Evolutionary conservation across 2,888 invertebrate genomes (phyloP), one percentile per base, ranked within the genome.

Genomic region (Stenurella melanura): DNA sequence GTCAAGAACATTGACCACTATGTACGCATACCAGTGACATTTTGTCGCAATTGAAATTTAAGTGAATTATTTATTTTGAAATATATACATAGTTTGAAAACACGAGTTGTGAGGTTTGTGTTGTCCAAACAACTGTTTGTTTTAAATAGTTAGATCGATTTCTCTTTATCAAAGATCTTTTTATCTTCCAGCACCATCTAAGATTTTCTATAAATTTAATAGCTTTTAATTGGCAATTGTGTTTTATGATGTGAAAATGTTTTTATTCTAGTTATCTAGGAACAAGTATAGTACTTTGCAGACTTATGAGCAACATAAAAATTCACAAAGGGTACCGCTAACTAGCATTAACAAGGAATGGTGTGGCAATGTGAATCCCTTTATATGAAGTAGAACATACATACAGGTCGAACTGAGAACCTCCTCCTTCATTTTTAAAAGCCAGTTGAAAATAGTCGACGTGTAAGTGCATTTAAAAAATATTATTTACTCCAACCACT

Each of bases 201-300:
- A 50, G 50, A 50, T 50, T 50, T 50, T 50, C n/a, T 50, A 50
- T n/a, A 50, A 50, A 50, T n/a, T 15, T 50, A n/a, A 50, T 50
- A 6, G 50, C 15, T 50, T 50, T 50, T 50, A 42, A 34, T 34
- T 34, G 42, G 42, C 12, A 50, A 50, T 50, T 15, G 50, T 34
- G 50, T 50, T 50, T 50, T 50, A 15, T 15, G 42, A 42, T 42
- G 12, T 15, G 12, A 34, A 34, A 34, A 15, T n/a, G 15, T 50
- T n/a, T 50, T 42, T 15, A 15, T 42, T 15, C 15, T 12, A 12
- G 10, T 42, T 42, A 15, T 42, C 42, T 42, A 38, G 21, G 21
- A 26, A 26, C 21, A 26, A 26, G 1, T 26, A 26, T 4, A 26
- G 21, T 26, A 26, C 21, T 26, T 26, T 26, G 21, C 21, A 26